Evolutionary conservation across 1,140 invertebrate genomes (phyloP), one percentile per base, ranked within the genome.

Genomic region (Plodia interpunctella): DNA sequence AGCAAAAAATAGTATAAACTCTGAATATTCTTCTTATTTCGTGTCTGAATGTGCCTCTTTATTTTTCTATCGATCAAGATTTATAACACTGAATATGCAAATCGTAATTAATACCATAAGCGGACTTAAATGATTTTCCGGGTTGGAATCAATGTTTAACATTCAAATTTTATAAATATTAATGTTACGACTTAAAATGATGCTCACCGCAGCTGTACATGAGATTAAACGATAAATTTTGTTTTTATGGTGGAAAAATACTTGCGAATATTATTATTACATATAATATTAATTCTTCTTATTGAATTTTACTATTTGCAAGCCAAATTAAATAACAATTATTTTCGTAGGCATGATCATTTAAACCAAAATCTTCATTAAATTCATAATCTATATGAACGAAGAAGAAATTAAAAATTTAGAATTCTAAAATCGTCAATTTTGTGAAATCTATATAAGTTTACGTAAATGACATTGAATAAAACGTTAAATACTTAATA

Each of bases 61-160:
- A 44, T 44, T 44, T 44, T 44, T 5, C 13, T 15, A 44, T 4
- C 38, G 1, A 2, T 6, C 5, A 44, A 15, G 38, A 44, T 44
- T 44, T 44, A 44, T 44, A 44, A 44, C 2, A 44, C 35, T n/a
- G 38, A 44, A 44, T 44, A 44, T 44, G 38, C 38, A 44, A 44
- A 44, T 44, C 38, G 13, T 15, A 15, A 44, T 15, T 44, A 44
- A 44, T n/a, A 44, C 38, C 38, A 44, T 44, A 44, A 15, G 38
- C 38, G 38, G 38, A 15, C 38, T 44, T 44, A 44, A 44, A 44
- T 17, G 38, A 44, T 44, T 44, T 44, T 44, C 38, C 38, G 38
- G 38, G 38, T 44, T 6, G 1, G 5, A 17, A 17, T 17, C 13
- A 44, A 44, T 44, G 38, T 15, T 44, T 44, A 44, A 44, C n/a